Conservation (phyloP, 2,797 vertebrate species). For the Lerista edwardsae region DNA sequence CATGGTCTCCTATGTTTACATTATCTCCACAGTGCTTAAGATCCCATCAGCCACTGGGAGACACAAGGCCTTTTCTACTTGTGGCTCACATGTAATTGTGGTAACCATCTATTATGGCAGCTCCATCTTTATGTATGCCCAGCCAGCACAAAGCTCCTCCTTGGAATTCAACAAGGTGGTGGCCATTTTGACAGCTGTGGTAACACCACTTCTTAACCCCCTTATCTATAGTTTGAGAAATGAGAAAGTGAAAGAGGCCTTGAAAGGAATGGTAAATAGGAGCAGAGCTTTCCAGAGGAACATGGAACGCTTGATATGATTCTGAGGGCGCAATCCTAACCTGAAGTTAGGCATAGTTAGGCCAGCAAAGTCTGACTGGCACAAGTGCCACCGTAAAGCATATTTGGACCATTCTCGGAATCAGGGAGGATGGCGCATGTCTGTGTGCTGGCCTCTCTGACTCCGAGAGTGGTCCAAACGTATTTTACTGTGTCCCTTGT, state of each 20-base stretch:
- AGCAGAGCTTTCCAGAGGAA: neutral
- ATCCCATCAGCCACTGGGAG: slow-evolving; percentile 12
- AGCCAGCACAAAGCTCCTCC: slow-evolving; percentile 21
- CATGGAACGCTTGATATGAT: neutral
- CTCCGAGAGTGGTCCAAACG: too few species aligned
- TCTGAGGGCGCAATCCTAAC: too few species aligned
- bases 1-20: slow-evolving; percentile 5
- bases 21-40: neutral
- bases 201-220: slow-evolving; percentile 29
- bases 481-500: too few species aligned
- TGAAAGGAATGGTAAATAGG: neutral
- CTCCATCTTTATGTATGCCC: slow-evolving; percentile 29
- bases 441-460: too few species aligned
- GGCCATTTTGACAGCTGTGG: slow-evolving; percentile 26
- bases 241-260: slow-evolving; percentile 41
- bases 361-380: too few species aligned
- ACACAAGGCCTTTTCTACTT: slow-evolving; percentile 44
- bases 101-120: slow-evolving; percentile 29
- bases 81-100: slow-evolving; percentile 3
- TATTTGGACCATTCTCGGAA: too few species aligned
- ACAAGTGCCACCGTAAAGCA: too few species aligned
- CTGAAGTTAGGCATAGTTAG: too few species aligned
- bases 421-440: too few species aligned
- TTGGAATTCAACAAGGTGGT: slow-evolving; percentile 28
- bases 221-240: slow-evolving; percentile 42